Base-by-base conservation (phyloP, 2,888 invertebrate genomes). In the Anarsia innoxiella region DNA sequence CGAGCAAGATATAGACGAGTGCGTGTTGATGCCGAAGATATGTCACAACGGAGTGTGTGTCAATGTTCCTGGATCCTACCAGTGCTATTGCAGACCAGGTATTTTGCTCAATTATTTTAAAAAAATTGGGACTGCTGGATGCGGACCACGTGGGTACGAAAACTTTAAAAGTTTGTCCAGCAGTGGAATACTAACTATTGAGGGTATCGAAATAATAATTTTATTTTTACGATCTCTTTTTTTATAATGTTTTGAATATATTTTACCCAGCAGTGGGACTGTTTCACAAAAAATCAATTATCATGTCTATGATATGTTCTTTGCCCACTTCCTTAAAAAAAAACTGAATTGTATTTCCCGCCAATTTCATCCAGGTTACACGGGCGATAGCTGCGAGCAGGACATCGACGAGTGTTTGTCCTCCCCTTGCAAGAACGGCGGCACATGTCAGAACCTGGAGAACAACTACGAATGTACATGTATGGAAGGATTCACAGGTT, bases 371-470 rank as follows among this genome's bases (percentile, higher is more conserved):
- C n/a, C 48, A 86, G 86, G 96, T 2, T 95, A 90, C 68, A 93
- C 95, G 9, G 96, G 96, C 11, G 88, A 90, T 56, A 88, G 90
- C 48, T 96, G 96, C 68, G 91, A 94, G 58, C 88, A 91, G 38
- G 93, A 96, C 70, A 93, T 95, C 53, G 92, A 96, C 66, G 95
- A 95, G 70, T 96, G 96, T 57, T 86, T 95, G 9, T 92, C 94
- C 15, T 88, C 89, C 41, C 95, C 95, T 0, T 96, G 96, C 63
- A 88, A 89, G 55, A 93, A 95, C 67, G 91, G 91, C 49, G 95
- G 93, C 23, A 90, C 91, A 1, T 96, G 96, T 62, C 84, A 90
- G 49, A 93, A 96, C 67, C 86, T 90, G 61, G 90, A 95, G 53
- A 95, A 95, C 73, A 91, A 92, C 53, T 96, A 91, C 68, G 90